A percentile compares a stretch with the other conserved stretches of the same genome.
These are phyloP conservation scores for Nymphalis polychloros DNA, from an alignment of 2,888 invertebrate genomes.

Conservation along the genomic window DNA sequence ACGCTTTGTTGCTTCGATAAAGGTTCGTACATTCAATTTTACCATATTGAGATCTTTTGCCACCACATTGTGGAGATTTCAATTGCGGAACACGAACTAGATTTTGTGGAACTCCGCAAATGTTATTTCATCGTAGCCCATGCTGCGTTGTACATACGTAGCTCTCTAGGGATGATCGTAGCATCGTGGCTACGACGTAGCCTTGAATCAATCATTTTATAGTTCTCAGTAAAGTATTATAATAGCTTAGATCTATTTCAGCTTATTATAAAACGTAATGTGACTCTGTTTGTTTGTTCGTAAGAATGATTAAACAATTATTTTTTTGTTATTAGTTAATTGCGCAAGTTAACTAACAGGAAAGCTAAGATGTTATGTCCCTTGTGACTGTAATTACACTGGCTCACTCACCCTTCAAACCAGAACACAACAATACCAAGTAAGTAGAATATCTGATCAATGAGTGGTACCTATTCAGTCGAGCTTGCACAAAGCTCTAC, in stretches of 20 bases:
- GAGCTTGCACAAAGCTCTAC: too few relatives aligned
- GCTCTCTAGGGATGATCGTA: slow-evolving; percentile 24
- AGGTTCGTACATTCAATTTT: slow-evolving; percentile 1
- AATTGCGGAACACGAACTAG: slow-evolving; percentile 27
- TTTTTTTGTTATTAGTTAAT: too few relatives aligned
- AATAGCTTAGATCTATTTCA: not conserved
- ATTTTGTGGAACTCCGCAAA: slow-evolving; percentile 34
- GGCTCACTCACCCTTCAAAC: too few relatives aligned
- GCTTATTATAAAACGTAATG: too few relatives aligned
- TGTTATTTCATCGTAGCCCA: slow-evolving; percentile 33
- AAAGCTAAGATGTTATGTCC: too few relatives aligned
- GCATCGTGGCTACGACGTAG: slow-evolving; percentile 27
- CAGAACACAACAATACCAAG: too few relatives aligned
- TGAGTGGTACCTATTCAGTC: too few relatives aligned
- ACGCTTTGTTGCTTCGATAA: not conserved
- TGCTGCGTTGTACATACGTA: slow-evolving; percentile 30
- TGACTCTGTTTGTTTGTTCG: too few relatives aligned
- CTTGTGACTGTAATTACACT: too few relatives aligned
- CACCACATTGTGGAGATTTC: slow-evolving; percentile 1
- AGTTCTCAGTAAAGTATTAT: not conserved
- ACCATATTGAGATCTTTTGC: slow-evolving; percentile 3
- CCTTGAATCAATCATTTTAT: not conserved
- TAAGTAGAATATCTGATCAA: too few relatives aligned
- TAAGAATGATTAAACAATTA: too few relatives aligned
- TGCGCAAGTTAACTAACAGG: too few relatives aligned